Base-by-base conservation (phyloP, 2,113 vertebrate genomes). In the Agelaius tricolor region DNA sequence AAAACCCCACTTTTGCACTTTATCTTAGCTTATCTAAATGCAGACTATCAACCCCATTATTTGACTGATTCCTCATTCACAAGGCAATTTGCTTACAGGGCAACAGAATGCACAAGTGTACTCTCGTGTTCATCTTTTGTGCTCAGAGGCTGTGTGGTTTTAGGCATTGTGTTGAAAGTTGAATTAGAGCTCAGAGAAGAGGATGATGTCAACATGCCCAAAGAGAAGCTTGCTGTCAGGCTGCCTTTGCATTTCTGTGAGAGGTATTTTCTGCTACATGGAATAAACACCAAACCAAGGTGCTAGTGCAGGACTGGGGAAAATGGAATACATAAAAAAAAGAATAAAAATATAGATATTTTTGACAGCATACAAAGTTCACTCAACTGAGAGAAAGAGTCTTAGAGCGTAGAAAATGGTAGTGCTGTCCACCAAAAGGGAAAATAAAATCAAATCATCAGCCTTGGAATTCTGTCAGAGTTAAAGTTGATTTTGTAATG, bases 1-100 rank as follows among this genome's bases (percentile, higher is more conserved):
- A 69, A 15, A 4, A 0, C 0, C n/a, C 11, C 41, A 69, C 89
- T 90, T 87, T 41, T 79, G 79, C 58, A 7, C 85, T 81, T 93
- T 84, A 79, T 91, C 47, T 91, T 78, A 87, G 57, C 59, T 91
- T 69, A 96, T 90, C 71, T 89, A 89, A 94, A 82, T 80, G 81
- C 57, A 92, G 81, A 31, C 87, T 91, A 33, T 89, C 71, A 69
- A 94, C 31, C 22, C 30, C 72, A 94, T 97, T 94, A 90, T 97
- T 78, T 96, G 78, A 55, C 90, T 90, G 93, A 95, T 86, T 96
- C 89, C 89, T 96, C 86, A 67, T 93, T 84, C 90, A 89, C 89
- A 94, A 95, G 96, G 93, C 89, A 96, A 87, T 97, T 69, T 96
- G 95, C 95, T 97, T 94, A 96, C 90, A 63, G 90, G 58, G 90